These are phyloP conservation scores for Oreotragus oreotragus DNA, from an alignment of 2,113 vertebrate species.

Conservation along the genomic window DNA sequence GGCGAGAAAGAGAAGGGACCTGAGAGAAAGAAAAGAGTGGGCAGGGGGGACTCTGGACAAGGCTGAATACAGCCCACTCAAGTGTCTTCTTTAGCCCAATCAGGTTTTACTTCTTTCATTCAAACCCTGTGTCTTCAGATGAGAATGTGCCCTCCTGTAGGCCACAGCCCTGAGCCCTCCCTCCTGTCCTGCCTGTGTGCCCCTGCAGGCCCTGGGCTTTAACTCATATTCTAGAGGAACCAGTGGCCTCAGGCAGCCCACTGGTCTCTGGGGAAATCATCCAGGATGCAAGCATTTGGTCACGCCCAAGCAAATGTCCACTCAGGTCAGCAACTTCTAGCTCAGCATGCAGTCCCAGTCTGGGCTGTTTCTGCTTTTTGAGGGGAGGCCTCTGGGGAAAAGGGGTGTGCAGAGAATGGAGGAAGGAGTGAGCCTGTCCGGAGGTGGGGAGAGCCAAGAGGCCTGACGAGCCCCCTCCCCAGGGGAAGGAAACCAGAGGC, in stretches of 20 bases:
- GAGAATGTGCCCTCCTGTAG: not conserved
- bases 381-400: not conserved
- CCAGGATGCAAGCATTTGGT: not conserved
- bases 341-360: not conserved
- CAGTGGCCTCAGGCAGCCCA: not conserved
- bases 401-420: not conserved
- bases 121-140: not conserved
- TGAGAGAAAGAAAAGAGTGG: not conserved
- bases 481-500: not conserved
- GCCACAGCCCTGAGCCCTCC: not conserved
- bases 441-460: not conserved
- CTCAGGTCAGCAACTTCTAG: not conserved
- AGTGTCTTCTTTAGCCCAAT: accelerated
- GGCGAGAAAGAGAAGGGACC: not conserved
- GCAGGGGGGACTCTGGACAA: too few species aligned
- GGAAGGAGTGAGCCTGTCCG: not conserved
- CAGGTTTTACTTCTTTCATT: not conserved
- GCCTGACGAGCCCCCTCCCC: accelerated
- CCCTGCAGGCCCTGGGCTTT: not conserved
- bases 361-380: not conserved
- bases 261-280: not conserved
- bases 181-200: not conserved
- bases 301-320: not conserved
- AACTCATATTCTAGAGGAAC: not conserved
- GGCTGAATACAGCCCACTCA: not conserved